Base-by-base conservation (phyloP, 2,797 vertebrate species). In the Pyrocephalus nanus region DNA sequence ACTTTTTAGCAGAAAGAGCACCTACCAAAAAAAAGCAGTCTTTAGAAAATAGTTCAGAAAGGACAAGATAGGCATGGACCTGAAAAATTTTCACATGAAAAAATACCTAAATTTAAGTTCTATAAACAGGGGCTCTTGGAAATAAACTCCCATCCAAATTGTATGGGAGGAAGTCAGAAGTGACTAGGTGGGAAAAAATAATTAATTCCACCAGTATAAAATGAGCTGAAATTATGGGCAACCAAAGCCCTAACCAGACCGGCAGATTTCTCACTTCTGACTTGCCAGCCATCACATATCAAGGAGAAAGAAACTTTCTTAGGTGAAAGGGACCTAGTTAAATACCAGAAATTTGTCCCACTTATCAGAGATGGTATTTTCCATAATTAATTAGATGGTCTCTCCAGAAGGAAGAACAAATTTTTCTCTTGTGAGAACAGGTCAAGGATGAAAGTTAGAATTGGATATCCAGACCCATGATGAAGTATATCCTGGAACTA, bases 361-460 rank as follows among this genome's bases (percentile, higher is more conserved):
- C 36, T 91, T 92, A 75, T 69, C 32, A 93, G 48, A 76, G 47
- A 57, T 14, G 48, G 5, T 79, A 82, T 71, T 64, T 85, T 34
- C 45, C 76, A 42, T 36, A 88, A 67, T 73, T 92, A 94, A 78
- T 85, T 89, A 87, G 34, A 45, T 45, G 16, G 48, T 70, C 4
- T 89, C 25, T 92, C 64, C 71, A 86, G 40, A 85, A 94, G n/a
- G 50, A 95, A 75, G 32, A 70, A 58, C 14, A 89, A 82, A 29
- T 71, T 60, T 82, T 17, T 55, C 12, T 45, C 75, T 70, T 77
- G 36, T 77, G n/a, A 87, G 55, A 95, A 79, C 36, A 94, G 80
- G 89, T 86, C 91, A 93, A 89, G 76, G 82, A 90, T 86, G 42
- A 90, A 86, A 88, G 38, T 19, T 6, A 76, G 47, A 91, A 14